Conservation (phyloP, 2,797 vertebrate genomes). For the Acrossocheilus wenchowensis region DNA sequence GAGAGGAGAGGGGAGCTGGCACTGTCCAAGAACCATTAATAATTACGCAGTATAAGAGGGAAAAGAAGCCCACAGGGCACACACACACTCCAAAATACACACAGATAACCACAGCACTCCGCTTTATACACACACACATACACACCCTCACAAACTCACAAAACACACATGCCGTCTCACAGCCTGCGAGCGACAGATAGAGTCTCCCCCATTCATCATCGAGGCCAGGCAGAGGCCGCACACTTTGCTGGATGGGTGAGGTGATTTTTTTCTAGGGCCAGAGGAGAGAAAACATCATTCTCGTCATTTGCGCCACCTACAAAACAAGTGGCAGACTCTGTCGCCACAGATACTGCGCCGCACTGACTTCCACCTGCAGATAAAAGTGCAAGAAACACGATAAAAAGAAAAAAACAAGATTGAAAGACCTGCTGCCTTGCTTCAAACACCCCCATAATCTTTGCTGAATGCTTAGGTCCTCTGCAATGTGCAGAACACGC, state of each 20-base stretch:
- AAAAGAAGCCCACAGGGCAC: constrained; percentile 28
- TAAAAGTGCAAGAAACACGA: constrained; percentile 28
- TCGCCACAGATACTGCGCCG: constrained; percentile 16
- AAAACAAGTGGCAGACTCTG: constrained; percentile 36
- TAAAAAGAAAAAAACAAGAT: constrained; percentile 28
- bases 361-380: constrained; percentile 31
- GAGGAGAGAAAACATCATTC: constrained; percentile 34
- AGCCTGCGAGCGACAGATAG: constrained; percentile 44
- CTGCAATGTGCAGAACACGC: background rate
- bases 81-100: constrained; percentile 34
- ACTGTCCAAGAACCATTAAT: constrained; percentile 49
- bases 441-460: constrained; percentile 42
- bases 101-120: constrained; percentile 3
- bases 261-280: constrained; percentile 18
- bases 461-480: constrained; percentile 25
- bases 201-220: constrained; percentile 37
- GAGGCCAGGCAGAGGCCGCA: constrained; percentile 17
- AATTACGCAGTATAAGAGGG: constrained; percentile 31
- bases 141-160: constrained; percentile 12
- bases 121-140: constrained; percentile 23
- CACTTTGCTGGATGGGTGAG: constrained; percentile 6
- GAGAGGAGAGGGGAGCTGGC: constrained; percentile 32
- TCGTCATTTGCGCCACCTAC: constrained; percentile 12
- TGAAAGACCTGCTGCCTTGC: constrained; percentile 31
- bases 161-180: constrained; percentile 18